Evolutionary conservation across 2,888 invertebrate species (phyloP).

Genomic region (Sepioteuthis lessoniana): DNA sequence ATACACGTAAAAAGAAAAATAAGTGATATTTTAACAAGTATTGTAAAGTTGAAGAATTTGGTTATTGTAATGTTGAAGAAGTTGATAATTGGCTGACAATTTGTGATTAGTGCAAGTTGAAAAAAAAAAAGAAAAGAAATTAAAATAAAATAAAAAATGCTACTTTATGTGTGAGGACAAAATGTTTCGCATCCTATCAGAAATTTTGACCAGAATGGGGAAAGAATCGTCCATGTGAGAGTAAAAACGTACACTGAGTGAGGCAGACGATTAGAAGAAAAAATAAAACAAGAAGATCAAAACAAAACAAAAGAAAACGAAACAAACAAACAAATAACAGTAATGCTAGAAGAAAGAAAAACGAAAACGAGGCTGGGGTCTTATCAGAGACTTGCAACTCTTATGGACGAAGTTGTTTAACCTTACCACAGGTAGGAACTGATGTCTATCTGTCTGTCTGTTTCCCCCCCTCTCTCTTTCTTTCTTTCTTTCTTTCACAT

Average conservation of each 20-base stretch:
- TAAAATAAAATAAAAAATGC: not conserved
- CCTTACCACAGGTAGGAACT: not conserved
- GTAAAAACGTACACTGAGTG: not conserved
- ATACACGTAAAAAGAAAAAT: too few species aligned
- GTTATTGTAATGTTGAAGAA: not conserved
- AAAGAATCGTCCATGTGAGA: not conserved
- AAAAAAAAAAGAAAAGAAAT: not conserved
- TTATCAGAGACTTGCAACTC: not conserved
- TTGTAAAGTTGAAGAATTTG: not conserved
- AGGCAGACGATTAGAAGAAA: not conserved
- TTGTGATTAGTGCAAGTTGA: not conserved
- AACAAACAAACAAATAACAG: not conserved
- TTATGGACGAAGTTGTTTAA: not conserved
- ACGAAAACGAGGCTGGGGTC: not conserved
- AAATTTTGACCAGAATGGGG: not conserved
- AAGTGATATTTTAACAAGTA: not conserved
- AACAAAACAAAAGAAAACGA: too few species aligned
- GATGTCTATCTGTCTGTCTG: not conserved
- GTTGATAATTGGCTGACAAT: not conserved
- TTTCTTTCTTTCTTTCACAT: not conserved
- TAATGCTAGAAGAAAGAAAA: not conserved
- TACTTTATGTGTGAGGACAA: not conserved
- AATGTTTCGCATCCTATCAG: not conserved
- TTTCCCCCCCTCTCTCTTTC: not conserved
- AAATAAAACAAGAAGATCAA: not conserved